A percentile compares a stretch with the other conserved stretches of the same genome.
These are phyloP conservation scores for Delphinus delphis DNA, from an alignment of 2,113 vertebrate genomes.

Conservation along the genomic window DNA sequence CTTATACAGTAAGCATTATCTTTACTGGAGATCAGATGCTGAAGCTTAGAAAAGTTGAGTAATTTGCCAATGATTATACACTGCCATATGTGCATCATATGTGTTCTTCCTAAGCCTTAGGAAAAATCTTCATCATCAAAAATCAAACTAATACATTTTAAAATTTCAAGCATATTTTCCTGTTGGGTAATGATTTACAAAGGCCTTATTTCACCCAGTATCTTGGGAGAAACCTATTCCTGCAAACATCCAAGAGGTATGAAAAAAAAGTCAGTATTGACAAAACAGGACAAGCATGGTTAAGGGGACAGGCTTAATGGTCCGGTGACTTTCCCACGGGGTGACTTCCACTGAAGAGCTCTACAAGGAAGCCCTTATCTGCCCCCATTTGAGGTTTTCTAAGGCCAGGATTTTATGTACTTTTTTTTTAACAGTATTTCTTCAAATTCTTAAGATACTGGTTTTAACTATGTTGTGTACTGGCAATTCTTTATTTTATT, in stretches of 20 bases:
- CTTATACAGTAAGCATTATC: neutral
- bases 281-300: neutral
- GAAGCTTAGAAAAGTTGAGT: conserved; percentile 10
- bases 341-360: neutral
- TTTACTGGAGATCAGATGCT: conserved; percentile 10
- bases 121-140: neutral
- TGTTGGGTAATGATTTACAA: conserved; percentile 3
- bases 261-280: neutral
- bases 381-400: neutral
- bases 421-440: neutral
- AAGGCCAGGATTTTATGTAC: neutral
- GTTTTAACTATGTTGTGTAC: neutral
- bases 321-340: neutral
- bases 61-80: neutral
- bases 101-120: neutral
- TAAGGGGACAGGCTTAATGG: neutral
- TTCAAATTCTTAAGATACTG: neutral
- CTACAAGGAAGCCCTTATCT: neutral
- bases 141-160: neutral
- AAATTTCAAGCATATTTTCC: neutral
- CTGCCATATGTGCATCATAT: neutral
- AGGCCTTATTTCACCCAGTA: neutral
- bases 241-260: neutral
- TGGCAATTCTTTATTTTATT: neutral
- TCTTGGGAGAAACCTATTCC: neutral